Evolutionary conservation across 2,113 vertebrate species (phyloP), one percentile per base, ranked within the genome.

Genomic region (Barnardius zonarius): DNA sequence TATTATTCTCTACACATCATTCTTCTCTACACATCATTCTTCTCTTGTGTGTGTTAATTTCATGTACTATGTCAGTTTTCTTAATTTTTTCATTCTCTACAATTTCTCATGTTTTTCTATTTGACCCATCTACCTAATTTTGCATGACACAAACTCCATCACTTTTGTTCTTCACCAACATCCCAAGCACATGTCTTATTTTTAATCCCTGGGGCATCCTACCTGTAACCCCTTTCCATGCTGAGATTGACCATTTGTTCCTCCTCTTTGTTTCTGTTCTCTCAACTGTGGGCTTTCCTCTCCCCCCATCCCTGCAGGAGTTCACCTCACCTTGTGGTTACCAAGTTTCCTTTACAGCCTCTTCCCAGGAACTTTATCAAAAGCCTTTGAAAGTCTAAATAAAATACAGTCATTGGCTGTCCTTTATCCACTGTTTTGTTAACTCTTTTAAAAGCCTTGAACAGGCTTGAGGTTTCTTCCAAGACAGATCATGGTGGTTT

Each of bases 201-300:
- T 92, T 91, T 95, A 88, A 95, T 94, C 94, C 90, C 84, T 57
- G 43, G 44, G 55, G 62, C 77, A 95, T 23, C 33, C 64, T 74
- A 91, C 67, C 69, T 88, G 92, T 94, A 94, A 86, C 61, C 48
- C 70, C 59, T 84, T 97, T 92, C 72, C 81, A 89, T 63, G 52
- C 79, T 95, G 93, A 96, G 93, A 91, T 67, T 37, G 81, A 81
- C 59, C 68, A 85, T 93, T 96, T 93, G 70, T 93, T 98, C 90
- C 52, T 95, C 24, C 23, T 92, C 68, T 94, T 93, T 92, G 48
- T 90, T 96, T 96, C 93, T 15, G 9, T 14, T 83, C 62, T 94
- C 61, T 95, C 63, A 86, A n/a, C 57, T 17, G 7, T 23, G 15
- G 68, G 28, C n/a, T 93, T 80, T 61, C 48, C 33, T 35, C 12